phyloP scores from a whole-genome alignment of 2,888 invertebrate genomes.

The Lymantria monacha region DNA sequence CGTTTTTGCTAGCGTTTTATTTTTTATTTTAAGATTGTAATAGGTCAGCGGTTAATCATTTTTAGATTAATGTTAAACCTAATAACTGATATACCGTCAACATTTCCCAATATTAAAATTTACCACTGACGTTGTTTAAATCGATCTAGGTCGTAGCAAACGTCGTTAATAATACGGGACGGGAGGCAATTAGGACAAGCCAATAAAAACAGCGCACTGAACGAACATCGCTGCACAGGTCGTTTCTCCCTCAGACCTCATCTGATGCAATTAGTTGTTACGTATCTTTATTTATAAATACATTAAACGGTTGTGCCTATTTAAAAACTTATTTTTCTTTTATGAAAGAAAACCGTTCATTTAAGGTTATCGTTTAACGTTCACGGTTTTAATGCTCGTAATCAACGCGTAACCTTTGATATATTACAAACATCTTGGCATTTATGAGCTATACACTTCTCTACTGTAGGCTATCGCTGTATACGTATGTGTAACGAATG shows the following conservation, averaged over 20 bases:
- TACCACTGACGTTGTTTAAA: constrained; percentile 30
- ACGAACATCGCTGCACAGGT: constrained; percentile 45
- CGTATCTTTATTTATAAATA: constrained; percentile 1
- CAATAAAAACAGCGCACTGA: constrained; percentile 66
- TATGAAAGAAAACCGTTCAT: constrained; percentile 2
- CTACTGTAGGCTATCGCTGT: not conserved
- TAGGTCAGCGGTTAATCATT: too few species aligned
- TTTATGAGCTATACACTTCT: not conserved
- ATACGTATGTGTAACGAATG: too few species aligned
- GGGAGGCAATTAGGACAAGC: constrained; percentile 71
- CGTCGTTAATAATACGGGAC: constrained; percentile 62
- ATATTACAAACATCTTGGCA: constrained; percentile 1
- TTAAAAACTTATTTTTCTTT: not conserved
- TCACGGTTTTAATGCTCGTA: not conserved
- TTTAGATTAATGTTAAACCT: not conserved
- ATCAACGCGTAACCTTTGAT: constrained; percentile 1
- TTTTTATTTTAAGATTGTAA: too few species aligned
- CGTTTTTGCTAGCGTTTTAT: too few species aligned
- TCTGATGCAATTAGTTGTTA: constrained; percentile 1
- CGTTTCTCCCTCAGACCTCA: constrained; percentile 41
- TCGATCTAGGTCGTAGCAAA: constrained; percentile 60
- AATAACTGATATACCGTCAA: constrained; percentile 10
- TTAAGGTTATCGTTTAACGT: constrained; percentile 2
- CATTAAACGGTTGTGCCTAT: not conserved
- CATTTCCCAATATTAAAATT: constrained; percentile 38